Evolutionary conservation across 2,888 invertebrate genomes (phyloP), one percentile per base, ranked within the genome.

Genomic region (Tetramorium bicarinatum): DNA sequence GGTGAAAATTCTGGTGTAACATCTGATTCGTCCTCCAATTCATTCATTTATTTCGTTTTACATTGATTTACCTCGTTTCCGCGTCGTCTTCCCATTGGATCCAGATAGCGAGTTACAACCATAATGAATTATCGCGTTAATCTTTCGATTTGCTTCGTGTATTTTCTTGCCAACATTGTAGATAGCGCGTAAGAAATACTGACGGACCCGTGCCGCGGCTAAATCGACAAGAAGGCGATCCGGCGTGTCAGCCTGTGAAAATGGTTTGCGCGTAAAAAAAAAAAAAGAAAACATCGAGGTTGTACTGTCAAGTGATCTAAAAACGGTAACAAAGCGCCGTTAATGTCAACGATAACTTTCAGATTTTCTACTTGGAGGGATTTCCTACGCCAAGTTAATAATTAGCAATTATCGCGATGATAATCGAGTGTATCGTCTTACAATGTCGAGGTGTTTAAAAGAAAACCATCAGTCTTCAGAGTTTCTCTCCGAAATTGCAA

Each of bases 211-310:
- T 59, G 74, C 77, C 72, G 80, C 76, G 67, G 61, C 59, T 64
- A 77, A 49, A 44, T 34, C 76, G 71, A 72, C 85, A 89, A 90
- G 90, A 90, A 90, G 85, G 72, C 89, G 9, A 90, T 90, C 85
- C 82, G 86, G 56, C 86, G 85, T 90, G 87, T 89, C 89, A 85
- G 89, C 83, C 90, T 88, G 90, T 89, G 90, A 90, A 90, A 90
- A 90, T 87, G 89, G 86, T 88, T 90, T 56, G 67, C 44, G 25
- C 25, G 34, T 72, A 87, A 87, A 87, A 90, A 34, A 34, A 34
- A 34, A 34, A 29, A 34, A 34, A 34, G 29, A 34, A 34, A 87
- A 29, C 64, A 13, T 3, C 18, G 64, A 49, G 34, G 25, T 54
- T 38, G 47, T 29, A 44, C n/a, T 3, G n/a, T 66, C 25, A 41